Evolutionary conservation across 1,140 invertebrate genomes (phyloP).

Genomic region (Zaprionus camerounensis): DNA sequence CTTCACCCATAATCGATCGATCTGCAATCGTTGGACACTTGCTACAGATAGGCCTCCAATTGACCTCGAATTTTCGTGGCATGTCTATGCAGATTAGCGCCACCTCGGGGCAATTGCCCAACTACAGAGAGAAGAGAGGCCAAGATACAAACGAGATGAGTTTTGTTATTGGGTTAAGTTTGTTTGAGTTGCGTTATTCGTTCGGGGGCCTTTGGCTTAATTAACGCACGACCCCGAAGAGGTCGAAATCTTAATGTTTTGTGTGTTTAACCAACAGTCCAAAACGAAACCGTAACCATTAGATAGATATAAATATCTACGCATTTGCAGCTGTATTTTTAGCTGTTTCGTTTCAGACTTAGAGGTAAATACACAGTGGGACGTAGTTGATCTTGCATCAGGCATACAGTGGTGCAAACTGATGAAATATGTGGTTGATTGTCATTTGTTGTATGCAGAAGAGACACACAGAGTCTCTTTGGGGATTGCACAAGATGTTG

Average conservation of each 20-base stretch:
- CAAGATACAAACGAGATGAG: slow-evolving; percentile 27
- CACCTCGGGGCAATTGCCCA: slow-evolving; percentile 32
- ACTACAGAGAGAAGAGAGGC: slow-evolving; percentile 18
- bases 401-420: neutral
- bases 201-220: slow-evolving; percentile 22
- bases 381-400: neutral
- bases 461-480: neutral
- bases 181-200: slow-evolving; percentile 10
- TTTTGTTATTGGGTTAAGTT: slow-evolving; percentile 11
- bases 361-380: slow-evolving; percentile 11
- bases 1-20: slow-evolving; percentile 1
- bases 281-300: slow-evolving; percentile 12
- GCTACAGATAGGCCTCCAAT: slow-evolving; percentile 11
- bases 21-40: slow-evolving; percentile 11
- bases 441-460: slow-evolving; percentile 1
- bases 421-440: neutral
- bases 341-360: slow-evolving; percentile 1
- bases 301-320: neutral
- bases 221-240: slow-evolving; percentile 22
- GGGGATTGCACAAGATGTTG: slow-evolving; percentile 35
- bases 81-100: slow-evolving; percentile 6
- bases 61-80: slow-evolving; percentile 31
- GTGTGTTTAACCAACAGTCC: slow-evolving; percentile 23
- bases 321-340: neutral
- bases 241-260: slow-evolving; percentile 17